Evolutionary conservation across 1,140 invertebrate genomes (phyloP), one percentile per base, ranked within the genome.

Genomic region (Drosophila kohkoa): DNA sequence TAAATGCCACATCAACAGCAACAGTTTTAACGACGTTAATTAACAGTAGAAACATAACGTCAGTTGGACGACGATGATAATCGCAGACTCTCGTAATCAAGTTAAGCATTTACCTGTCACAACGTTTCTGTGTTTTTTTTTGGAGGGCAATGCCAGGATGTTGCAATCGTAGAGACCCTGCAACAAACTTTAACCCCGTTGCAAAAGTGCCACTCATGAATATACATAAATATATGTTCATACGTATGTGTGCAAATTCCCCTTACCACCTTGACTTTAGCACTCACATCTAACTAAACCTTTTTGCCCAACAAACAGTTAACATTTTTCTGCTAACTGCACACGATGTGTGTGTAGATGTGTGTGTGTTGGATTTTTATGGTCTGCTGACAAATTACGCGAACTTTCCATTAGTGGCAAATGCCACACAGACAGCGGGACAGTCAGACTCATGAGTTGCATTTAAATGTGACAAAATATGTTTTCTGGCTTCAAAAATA

Each of bases 311-410:
- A 68, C 77, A 83, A 80, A 79, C 77, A 82, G 77, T 77, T 80
- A 83, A 77, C 77, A 77, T 83, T 83, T 82, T 82, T 82, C 81
- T 75, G 65, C 74, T 71, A 70, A 77, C 73, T 83, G 81, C 81
- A 85, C 81, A 86, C 43, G 49, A n/a, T 8, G 41, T 57, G 55
- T 62, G 15, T 41, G 55, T 58, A 20, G 20, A 51, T 54, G 58
- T 35, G 35, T 66, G 30, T 59, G 43, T 68, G 72, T 62, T 75
- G 72, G 10, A 79, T 87, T 87, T 87, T 87, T 88, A 88, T 82
- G 77, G 83, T 82, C 83, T 87, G 83, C 82, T 87, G 82, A 82
- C 82, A 87, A 87, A 87, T 87, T 87, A 79, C 79, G 79, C 59
- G 68, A 87, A 82, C 76, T 88, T 87, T 88, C 77, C 83, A 87